These are phyloP conservation scores for Sphenodon punctatus DNA, from an alignment of 2,797 vertebrate species.

Conservation along the genomic window DNA sequence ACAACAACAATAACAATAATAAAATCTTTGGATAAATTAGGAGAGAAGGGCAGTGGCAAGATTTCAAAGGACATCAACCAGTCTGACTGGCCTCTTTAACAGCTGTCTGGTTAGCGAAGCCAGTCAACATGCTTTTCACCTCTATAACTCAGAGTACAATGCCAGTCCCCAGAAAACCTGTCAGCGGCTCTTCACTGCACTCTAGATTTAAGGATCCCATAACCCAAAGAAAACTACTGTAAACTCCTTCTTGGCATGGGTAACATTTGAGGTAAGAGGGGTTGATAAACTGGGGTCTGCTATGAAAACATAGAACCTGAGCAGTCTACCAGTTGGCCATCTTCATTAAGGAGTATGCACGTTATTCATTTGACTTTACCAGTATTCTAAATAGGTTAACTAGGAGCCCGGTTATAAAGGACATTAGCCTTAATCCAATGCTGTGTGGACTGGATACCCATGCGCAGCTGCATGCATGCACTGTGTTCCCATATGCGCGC, in stretches of 20 bases:
- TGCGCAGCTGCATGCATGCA: too few relatives aligned
- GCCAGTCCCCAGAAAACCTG: background rate
- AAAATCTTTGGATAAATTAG: background rate
- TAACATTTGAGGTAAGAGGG: background rate
- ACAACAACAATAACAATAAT: too few relatives aligned
- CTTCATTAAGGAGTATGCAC: too few relatives aligned
- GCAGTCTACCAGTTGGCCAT: rapidly evolving
- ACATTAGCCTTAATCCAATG: too few relatives aligned
- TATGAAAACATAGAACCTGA: background rate
- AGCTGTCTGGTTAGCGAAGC: background rate
- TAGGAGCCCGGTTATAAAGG: background rate
- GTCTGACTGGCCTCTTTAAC: rapidly evolving
- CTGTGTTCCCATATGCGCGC: too few relatives aligned
- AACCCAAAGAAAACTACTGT: rapidly evolving
- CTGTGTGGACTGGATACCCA: too few relatives aligned
- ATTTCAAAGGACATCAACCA: background rate
- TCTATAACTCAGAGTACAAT: background rate
- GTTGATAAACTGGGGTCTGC: background rate
- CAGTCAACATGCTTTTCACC: background rate
- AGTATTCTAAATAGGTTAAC: background rate
- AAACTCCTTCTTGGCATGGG: background rate
- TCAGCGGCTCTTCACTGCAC: background rate
- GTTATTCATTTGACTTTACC: background rate
- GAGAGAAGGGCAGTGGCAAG: background rate
- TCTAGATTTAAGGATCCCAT: background rate